A percentile compares a stretch with the other conserved stretches of the same genome.
Evolutionary conservation across 2,888 invertebrate genomes (phyloP).

Genomic region (Oasisia sp.): DNA sequence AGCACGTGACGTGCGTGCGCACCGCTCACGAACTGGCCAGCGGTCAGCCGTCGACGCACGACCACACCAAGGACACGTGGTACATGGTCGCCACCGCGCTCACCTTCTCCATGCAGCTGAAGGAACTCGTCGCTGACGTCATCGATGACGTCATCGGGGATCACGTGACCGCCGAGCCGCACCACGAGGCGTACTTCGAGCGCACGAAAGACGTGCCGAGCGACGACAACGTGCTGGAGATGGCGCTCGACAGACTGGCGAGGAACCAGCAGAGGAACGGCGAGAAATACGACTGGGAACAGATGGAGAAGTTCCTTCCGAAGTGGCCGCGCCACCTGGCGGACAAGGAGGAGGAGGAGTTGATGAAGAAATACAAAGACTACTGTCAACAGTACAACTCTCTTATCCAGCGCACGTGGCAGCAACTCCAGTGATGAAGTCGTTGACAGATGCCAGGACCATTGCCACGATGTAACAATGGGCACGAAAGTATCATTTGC

Average conservation of each 20-base stretch:
- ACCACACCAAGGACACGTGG: constrained; percentile 24
- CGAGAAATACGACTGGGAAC: neutral
- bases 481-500: neutral
- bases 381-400: neutral
- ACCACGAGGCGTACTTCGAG: constrained; percentile 20
- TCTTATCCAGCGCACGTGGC: neutral
- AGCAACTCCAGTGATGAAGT: neutral
- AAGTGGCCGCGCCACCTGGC: constrained; percentile 18
- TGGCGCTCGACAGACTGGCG: constrained; percentile 22
- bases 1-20: neutral
- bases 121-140: neutral
- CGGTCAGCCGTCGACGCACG: constrained; percentile 8
- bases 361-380: neutral
- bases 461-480: neutral
- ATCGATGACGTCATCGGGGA: neutral
- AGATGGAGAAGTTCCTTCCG: constrained; percentile 22
- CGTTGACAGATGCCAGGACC: neutral
- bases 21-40: neutral
- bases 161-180: neutral
- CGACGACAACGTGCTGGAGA: constrained; percentile 19
- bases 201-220: neutral
- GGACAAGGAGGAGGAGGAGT: neutral
- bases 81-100: constrained; percentile 20
- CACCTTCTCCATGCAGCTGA: constrained; percentile 14
- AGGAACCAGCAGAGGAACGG: neutral